These are phyloP conservation scores for Uromys caudimaculatus DNA, from an alignment of 2,797 vertebrate genomes.

Conservation along the genomic window DNA sequence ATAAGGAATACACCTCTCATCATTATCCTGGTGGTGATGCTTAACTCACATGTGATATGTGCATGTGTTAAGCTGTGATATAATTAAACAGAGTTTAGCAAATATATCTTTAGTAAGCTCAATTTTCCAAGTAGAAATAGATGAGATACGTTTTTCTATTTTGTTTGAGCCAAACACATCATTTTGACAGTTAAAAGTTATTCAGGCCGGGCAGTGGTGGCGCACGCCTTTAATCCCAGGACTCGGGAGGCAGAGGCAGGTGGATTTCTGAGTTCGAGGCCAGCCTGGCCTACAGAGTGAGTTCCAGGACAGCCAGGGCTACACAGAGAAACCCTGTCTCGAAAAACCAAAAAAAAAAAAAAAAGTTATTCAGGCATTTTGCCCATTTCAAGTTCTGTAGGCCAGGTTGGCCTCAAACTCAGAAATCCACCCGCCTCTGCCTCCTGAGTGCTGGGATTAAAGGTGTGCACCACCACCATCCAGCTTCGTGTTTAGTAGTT, in stretches of 20 bases:
- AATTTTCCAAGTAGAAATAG: not conserved
- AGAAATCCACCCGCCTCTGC: not conserved
- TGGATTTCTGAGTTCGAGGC: too few species aligned
- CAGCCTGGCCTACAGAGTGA: too few species aligned
- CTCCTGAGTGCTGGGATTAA: not conserved
- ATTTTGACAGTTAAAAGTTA: not conserved
- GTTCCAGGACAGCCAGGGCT: too few species aligned
- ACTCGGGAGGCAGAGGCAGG: too few species aligned
- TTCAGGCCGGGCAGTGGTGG: too few species aligned
- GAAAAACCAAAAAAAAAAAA: too few species aligned
- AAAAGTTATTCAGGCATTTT: not conserved
- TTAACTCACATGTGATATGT: not conserved
- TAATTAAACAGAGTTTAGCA: not conserved
- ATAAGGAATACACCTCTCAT: not conserved
- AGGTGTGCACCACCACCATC: not conserved
- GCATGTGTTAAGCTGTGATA: not conserved
- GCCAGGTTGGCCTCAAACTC: not conserved
- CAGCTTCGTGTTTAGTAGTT: too few species aligned
- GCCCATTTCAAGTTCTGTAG: not conserved
- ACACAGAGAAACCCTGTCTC: too few species aligned
- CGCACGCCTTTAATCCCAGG: too few species aligned
- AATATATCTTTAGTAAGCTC: not conserved
- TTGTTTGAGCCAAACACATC: not conserved
- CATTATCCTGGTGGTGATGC: too few species aligned
- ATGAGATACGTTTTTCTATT: not conserved